Conservation (phyloP, 1,140 invertebrate species). For the Streblospio benedicti region DNA sequence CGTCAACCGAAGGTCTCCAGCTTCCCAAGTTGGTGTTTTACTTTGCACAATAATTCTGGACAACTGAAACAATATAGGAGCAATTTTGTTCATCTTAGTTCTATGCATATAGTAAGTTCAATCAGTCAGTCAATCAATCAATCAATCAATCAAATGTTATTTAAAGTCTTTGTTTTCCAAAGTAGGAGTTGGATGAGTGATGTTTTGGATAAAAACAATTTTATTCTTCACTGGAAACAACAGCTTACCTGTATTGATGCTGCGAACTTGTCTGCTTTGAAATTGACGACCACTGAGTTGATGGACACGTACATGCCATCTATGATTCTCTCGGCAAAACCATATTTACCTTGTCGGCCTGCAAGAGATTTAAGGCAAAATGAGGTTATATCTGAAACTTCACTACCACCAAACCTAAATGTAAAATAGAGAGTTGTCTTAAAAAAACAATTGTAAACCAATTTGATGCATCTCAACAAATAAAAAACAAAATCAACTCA, state of each 20-base stretch:
- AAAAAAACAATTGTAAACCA: no score
- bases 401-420: not conserved
- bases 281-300: conserved; percentile 85
- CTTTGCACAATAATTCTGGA: conserved; percentile 85
- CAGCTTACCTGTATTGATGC: conserved; percentile 93
- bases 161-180: no score
- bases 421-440: no score
- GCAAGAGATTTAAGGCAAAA: conserved; percentile 2
- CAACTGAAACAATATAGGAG: conserved; percentile 60
- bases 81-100: not conserved
- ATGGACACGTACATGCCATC: conserved; percentile 94
- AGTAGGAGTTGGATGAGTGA: no score
- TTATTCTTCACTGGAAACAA: no score
- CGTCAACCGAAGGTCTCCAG: conserved; percentile 71
- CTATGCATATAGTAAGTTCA: not conserved
- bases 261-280: conserved; percentile 86
- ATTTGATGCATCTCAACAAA: no score
- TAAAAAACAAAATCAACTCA: no score
- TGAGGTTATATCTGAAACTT: no score
- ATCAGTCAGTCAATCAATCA: no score
- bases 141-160: no score
- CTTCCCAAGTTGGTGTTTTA: conserved; percentile 77
- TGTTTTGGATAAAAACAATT: no score
- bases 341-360: conserved; percentile 61
- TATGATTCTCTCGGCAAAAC: conserved; percentile 88